phyloP scores from a whole-genome alignment of 1,140 invertebrate species.

The Halictus rubicundus region DNA sequence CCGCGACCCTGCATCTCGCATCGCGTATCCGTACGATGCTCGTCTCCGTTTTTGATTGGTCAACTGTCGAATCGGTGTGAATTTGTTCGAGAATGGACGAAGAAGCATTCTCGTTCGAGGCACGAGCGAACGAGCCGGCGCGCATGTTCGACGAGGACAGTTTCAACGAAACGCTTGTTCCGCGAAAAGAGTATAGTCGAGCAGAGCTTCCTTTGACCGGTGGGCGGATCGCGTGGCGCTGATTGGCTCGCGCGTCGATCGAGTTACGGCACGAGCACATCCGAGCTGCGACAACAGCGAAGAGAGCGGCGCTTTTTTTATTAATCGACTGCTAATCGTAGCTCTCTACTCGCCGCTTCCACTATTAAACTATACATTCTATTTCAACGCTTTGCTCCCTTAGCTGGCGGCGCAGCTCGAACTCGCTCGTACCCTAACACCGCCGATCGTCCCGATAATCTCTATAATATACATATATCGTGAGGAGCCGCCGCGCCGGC shows the following conservation, averaged over 20 bases:
- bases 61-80: not conserved
- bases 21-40: conserved; percentile 10
- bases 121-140: not conserved
- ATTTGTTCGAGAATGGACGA: not conserved
- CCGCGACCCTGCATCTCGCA: conserved; percentile 2
- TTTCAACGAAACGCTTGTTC: not conserved
- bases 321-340: too few species aligned
- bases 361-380: too few species aligned
- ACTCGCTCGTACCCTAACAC: too few species aligned
- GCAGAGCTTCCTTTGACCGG: not conserved
- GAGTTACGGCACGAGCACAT: too few species aligned
- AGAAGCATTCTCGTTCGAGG: not conserved
- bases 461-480: not conserved
- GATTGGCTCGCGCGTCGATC: not conserved
- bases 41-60: conserved; percentile 19
- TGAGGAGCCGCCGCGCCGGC: not conserved
- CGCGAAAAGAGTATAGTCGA: not conserved
- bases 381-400: too few species aligned
- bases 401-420: too few species aligned
- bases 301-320: too few species aligned
- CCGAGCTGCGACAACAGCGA: too few species aligned
- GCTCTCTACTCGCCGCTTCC: too few species aligned
- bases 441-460: not conserved
- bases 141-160: not conserved
- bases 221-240: not conserved